A percentile compares a stretch with the other conserved stretches of the same genome.
Conservation (phyloP, 1,140 invertebrate genomes). For the Trichomalopsis sarcophagae region DNA sequence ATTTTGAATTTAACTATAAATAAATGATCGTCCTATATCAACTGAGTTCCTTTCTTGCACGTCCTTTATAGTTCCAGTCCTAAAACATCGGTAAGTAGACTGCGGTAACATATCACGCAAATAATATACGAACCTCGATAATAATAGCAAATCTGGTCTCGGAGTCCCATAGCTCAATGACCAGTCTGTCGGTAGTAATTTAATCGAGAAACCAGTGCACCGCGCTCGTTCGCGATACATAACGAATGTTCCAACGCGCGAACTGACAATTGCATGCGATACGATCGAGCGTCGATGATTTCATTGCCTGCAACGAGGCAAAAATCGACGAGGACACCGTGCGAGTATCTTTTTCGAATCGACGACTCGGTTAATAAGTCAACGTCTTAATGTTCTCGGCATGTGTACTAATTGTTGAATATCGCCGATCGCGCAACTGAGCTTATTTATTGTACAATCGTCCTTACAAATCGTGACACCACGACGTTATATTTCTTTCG, state of each 20-base stretch:
- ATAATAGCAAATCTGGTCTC: background rate
- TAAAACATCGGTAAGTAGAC: background rate
- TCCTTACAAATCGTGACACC: background rate
- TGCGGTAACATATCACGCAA: background rate
- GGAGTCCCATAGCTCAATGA: background rate
- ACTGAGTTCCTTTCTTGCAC: background rate
- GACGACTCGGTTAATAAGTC: background rate
- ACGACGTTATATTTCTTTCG: background rate
- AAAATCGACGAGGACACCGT: background rate
- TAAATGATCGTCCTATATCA: constrained; percentile 39
- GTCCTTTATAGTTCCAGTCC: background rate
- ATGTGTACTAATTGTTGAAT: constrained; percentile 14
- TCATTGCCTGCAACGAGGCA: background rate
- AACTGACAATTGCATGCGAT: constrained; percentile 15
- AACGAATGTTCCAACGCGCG: background rate
- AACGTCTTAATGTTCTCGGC: background rate
- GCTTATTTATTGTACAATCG: background rate
- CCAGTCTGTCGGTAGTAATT: constrained; percentile 12
- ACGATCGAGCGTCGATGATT: constrained; percentile 23
- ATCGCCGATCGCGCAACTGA: background rate
- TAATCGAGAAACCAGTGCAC: constrained; percentile 15
- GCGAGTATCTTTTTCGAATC: background rate
- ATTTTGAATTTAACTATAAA: constrained; percentile 26
- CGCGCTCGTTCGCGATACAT: background rate
- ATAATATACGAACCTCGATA: background rate